Base-by-base conservation (phyloP, 2,888 invertebrate genomes). In the Sphaeridia pumilis region DNA sequence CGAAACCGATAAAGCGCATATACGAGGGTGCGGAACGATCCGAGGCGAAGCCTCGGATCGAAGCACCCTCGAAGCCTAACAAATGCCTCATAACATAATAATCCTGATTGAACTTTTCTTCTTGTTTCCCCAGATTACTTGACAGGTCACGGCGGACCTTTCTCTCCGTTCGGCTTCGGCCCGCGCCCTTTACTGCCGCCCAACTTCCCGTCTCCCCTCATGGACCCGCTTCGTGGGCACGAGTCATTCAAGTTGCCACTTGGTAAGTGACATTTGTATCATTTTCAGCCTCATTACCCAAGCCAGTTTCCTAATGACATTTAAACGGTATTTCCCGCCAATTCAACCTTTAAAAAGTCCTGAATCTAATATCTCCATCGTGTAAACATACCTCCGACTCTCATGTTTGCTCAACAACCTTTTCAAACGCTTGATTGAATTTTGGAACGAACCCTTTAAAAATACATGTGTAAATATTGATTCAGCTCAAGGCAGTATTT, bases 191-290 rank as follows among this genome's bases (percentile, higher is more conserved):
- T 61, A 10, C 58, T 63, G 17, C 63, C 60, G 22, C 60, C 63
- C 12, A 59, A 61, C 38, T 61, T 61, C 49, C 61, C 58, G 24
- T 45, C 56, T 14, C 57, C 58, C 49, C 54, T 49, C 41, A 47
- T 61, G 28, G 57, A 62, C 47, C 59, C 59, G 27, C 58, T 61
- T 2, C 47, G 61, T 43, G 52, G 61, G 36, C 61, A 64, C 55
- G 61, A 62, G 36, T 56, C 61, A 43, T 63, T 63, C 49, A 63
- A 63, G 51, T 56, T 63, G 50, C 63, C 63, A 38, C 54, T 63
- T 10, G 63, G 63, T 63, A 59, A 63, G 58, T 59, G 60, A 60
- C 58, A 59, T 56, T 59, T 59, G 24, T 34, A 54, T 59, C 59
- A 57, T 59, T 61, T 61, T 51, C 53, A 51, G 56, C 58, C 53